Conservation (phyloP, 1,140 invertebrate genomes). For the Brachionus asplanchnoidis region DNA sequence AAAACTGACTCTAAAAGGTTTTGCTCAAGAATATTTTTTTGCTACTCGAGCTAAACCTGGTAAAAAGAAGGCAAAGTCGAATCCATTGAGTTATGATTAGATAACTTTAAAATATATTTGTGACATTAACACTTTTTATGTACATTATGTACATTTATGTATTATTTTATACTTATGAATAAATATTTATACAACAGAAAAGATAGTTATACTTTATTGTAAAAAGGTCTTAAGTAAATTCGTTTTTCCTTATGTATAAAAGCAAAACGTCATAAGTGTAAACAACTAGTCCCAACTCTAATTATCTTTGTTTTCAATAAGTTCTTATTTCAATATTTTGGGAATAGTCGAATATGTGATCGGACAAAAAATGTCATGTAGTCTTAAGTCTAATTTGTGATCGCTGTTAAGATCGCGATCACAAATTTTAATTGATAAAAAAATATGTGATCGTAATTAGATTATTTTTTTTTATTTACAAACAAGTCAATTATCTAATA, state of each 20-base stretch:
- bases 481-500: no score
- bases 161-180: not conserved
- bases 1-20: not conserved
- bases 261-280: not conserved
- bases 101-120: no score
- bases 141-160: slow-evolving; percentile 1
- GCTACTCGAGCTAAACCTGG: not conserved
- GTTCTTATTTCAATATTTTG: no score
- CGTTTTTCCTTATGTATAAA: not conserved
- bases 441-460: no score
- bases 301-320: no score
- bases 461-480: no score
- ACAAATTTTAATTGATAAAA: no score
- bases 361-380: no score
- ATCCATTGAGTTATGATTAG: slow-evolving; percentile 6
- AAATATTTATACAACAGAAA: not conserved
- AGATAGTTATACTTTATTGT: slow-evolving; percentile 1
- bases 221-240: slow-evolving; percentile 12
- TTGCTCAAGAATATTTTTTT: not conserved
- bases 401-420: no score
- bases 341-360: no score
- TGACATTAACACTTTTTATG: not conserved
- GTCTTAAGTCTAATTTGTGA: no score
- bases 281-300: not conserved
- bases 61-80: not conserved